These are phyloP conservation scores for Osmoderma eremita DNA, from an alignment of 2,888 invertebrate species.

Conservation along the genomic window DNA sequence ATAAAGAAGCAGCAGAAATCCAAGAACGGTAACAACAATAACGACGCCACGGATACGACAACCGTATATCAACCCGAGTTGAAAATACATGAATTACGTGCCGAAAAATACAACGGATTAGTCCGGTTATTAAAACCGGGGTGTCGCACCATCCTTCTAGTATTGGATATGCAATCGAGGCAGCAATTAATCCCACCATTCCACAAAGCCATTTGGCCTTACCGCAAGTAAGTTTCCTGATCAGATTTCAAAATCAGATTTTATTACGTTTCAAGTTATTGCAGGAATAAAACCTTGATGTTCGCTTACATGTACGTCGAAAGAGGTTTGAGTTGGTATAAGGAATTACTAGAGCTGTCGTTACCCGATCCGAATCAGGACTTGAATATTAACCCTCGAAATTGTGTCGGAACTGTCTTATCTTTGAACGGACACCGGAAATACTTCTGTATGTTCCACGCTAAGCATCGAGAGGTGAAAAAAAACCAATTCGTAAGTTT, in stretches of 20 bases:
- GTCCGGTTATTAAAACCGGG: constrained; percentile 93
- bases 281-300: constrained; percentile 93
- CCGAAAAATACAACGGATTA: constrained; percentile 95
- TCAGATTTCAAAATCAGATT: neutral
- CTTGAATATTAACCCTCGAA: constrained; percentile 91
- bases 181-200: constrained; percentile 89
- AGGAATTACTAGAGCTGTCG: constrained; percentile 86
- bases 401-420: constrained; percentile 96
- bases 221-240: constrained; percentile 79
- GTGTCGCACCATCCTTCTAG: constrained; percentile 89
- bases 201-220: constrained; percentile 94
- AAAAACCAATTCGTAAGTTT: constrained; percentile 71
- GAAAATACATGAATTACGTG: constrained; percentile 88
- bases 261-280: constrained; percentile 48
- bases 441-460: constrained; percentile 99
- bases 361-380: constrained; percentile 80
- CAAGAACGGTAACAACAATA: constrained; percentile 62
- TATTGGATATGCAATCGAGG: constrained; percentile 90
- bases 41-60: constrained; percentile 52
- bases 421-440: constrained; percentile 96
- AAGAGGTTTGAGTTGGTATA: constrained; percentile 93
- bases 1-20: constrained; percentile 65
- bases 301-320: constrained; percentile 95
- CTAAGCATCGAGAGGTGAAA: constrained; percentile 86
- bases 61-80: constrained; percentile 71